Evolutionary conservation across 2,797 vertebrate species (phyloP).

Genomic region (Halcyon smyrnensis): DNA sequence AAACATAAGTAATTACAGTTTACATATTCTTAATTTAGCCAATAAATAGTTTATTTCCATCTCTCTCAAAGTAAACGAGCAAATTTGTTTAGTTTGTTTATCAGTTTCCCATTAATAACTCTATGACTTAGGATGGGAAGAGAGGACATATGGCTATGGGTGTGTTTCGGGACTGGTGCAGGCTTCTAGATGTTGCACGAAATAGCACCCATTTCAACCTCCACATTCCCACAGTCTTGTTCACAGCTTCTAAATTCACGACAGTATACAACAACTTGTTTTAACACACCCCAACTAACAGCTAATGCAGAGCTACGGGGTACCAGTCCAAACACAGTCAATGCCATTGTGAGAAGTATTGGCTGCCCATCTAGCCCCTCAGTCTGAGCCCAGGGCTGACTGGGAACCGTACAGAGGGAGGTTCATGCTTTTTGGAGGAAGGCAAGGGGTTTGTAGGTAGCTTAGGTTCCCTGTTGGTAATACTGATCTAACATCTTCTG

Average conservation of each 20-base stretch:
- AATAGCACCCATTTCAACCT: neutral
- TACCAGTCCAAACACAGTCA: neutral
- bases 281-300: neutral
- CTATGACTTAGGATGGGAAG: neutral
- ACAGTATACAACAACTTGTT: neutral
- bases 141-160: rapidly evolving
- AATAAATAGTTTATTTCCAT: neutral
- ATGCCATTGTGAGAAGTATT: neutral
- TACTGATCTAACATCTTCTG: neutral
- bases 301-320: rapidly evolving
- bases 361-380: neutral
- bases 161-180: neutral
- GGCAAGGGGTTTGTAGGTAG: neutral
- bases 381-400: neutral
- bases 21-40: neutral
- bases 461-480: neutral
- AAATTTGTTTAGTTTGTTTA: neutral
- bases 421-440: neutral
- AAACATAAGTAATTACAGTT: neutral
- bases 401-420: neutral
- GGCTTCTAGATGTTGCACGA: neutral
- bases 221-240: neutral
- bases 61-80: neutral
- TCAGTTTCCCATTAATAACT: neutral
- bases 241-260: neutral